A percentile compares a stretch with the other conserved stretches of the same genome.
Conservation (phyloP, 1,140 invertebrate species). For the Vanessa tameamea region DNA sequence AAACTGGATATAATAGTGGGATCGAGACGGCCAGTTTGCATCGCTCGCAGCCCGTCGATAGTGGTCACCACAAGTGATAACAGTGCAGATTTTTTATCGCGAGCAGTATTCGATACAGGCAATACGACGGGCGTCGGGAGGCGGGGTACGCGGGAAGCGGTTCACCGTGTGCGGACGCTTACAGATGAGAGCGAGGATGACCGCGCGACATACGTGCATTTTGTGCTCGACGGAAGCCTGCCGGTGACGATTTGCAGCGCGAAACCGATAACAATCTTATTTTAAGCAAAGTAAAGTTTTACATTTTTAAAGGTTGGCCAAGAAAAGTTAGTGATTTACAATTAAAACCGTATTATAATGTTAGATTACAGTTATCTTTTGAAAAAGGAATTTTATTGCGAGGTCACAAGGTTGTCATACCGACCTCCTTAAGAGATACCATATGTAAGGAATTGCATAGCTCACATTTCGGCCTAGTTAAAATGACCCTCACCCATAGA, state of each 20-base stretch:
- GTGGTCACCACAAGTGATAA: no score
- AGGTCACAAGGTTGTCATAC: conserved; percentile 39
- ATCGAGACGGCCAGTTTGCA: no score
- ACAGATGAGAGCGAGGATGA: conserved; percentile 3
- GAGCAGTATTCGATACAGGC: not conserved
- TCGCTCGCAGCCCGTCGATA: no score
- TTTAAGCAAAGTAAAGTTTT: not conserved
- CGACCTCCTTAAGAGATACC: conserved; percentile 9
- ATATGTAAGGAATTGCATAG: conserved; percentile 34
- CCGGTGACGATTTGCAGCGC: conserved; percentile 14
- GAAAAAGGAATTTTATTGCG: conserved; percentile 43
- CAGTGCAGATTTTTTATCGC: not conserved
- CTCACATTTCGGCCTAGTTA: conserved; percentile 39
- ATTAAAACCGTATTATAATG: conserved; percentile 32
- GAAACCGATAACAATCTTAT: not conserved
- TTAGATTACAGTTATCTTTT: conserved; percentile 26
- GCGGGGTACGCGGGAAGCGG: no score
- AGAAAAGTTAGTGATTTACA: conserved; percentile 18
- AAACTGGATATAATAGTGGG: no score
- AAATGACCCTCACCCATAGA: no score
- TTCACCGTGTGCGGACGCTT: not conserved
- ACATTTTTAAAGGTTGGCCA: conserved; percentile 35
- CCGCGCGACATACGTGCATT: conserved; percentile 32
- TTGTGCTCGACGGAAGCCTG: conserved; percentile 30
- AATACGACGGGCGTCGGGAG: no score